phyloP scores from a whole-genome alignment of 2,113 vertebrate species.

The Campylomormyrus tamandua region DNA sequence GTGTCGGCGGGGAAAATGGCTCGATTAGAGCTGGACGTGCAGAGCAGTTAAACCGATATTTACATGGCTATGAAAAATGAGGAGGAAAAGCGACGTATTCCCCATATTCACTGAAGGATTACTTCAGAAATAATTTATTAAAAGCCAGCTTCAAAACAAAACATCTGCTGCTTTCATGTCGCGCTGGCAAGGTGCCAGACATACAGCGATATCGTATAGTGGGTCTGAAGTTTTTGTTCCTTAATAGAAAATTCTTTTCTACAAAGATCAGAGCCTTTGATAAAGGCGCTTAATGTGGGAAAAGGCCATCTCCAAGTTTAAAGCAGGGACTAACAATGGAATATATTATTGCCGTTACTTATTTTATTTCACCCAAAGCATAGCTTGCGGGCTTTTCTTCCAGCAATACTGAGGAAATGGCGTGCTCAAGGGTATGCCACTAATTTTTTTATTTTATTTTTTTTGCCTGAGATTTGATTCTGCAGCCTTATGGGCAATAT shows the following conservation, averaged over 20 bases:
- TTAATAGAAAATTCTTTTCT: constrained; percentile 41
- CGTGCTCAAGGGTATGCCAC: background rate
- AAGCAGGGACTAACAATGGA: background rate
- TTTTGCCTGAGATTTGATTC: background rate
- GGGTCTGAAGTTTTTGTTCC: constrained; percentile 38
- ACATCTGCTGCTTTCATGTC: constrained; percentile 60
- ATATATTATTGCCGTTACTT: background rate
- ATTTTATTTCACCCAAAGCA: constrained; percentile 2
- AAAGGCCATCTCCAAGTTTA: constrained; percentile 11
- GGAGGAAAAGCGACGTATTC: constrained; percentile 38
- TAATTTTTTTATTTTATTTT: background rate
- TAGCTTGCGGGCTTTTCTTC: background rate
- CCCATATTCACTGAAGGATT: constrained; percentile 42
- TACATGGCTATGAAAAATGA: constrained; percentile 43
- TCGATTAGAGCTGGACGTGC: constrained; percentile 29
- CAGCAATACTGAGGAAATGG: background rate
- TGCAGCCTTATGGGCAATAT: background rate
- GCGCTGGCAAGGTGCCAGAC: constrained; percentile 48
- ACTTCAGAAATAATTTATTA: constrained; percentile 49
- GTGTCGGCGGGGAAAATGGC: constrained; percentile 22
- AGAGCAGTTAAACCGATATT: constrained; percentile 43
- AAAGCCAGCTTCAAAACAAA: constrained; percentile 41
- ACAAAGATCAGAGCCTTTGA: constrained; percentile 37
- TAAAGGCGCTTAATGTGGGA: constrained; percentile 25
- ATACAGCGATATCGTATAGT: constrained; percentile 43